Base-by-base conservation (phyloP, 2,888 invertebrate species). In the Hymenopus coronatus region DNA sequence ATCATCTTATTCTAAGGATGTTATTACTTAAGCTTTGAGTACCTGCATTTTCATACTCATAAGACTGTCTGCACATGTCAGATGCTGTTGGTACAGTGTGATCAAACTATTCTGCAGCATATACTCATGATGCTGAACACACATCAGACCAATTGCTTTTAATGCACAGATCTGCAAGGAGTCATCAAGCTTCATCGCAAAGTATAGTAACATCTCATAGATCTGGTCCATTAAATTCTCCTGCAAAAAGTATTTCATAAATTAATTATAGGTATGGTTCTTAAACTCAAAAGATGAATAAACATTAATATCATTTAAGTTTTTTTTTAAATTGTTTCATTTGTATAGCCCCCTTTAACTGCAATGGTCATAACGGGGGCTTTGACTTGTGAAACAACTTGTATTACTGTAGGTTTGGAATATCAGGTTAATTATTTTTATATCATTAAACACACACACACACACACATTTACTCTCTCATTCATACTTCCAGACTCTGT, bases 1-100 rank as follows among this genome's bases (percentile, higher is more conserved):
- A 3, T 70, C 3, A 15, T 70, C 9, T 12, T 70, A 8, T 0
- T 54, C 15, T 54, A 33, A 4, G 54, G 6, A 0, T 70, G 20
- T 70, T 70, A 6, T 70, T 20, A 70, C 6, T 70, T 70, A 70
- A 15, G 6, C 3, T 70, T 70, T 70, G 3, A 92, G 91, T 54
- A 90, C 89, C 81, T 90, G 83, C 83, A 89, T 9, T 30, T 83
- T 30, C 28, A 27, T 83, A 0, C n/a, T 30, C 28, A 83, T 27
- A 15, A 28, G 28, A 25, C 25, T 40, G 27, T 28, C 85, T 33
- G 33, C 20, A n/a, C 28, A 8, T 40, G 46, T 85, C 27, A 85
- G 33, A 25, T 54, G 28, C 54, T 25, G 12, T 7, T 33, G 8
- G 6, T 28, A 86, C 28, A 54, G 8, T 46, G 28, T 20, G n/a